Conservation (phyloP, 37 sponge, comb jelly and placozoan species). For the Crambe crambe region DNA sequence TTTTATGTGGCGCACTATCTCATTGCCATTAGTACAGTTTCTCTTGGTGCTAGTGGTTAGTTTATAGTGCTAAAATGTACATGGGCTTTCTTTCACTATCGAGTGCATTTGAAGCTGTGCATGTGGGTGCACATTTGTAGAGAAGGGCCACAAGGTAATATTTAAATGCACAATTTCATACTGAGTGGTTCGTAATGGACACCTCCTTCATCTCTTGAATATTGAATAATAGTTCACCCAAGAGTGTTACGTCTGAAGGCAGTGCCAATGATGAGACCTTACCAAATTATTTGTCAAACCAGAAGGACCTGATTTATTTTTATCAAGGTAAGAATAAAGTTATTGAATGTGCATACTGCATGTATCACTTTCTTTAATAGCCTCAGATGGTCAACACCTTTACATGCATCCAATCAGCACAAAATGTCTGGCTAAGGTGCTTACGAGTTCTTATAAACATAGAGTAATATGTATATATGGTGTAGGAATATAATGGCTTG, state of each 20-base stretch:
- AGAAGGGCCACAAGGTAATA: too few relatives aligned
- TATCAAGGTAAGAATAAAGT: slow-evolving; percentile 2
- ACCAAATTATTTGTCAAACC: too few relatives aligned
- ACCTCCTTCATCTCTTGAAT: too few relatives aligned
- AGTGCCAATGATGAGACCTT: neutral
- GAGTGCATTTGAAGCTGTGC: too few relatives aligned
- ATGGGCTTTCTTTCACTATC: too few relatives aligned
- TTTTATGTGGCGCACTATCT: neutral
- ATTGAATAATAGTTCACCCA: neutral
- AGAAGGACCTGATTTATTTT: neutral
- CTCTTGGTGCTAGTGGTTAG: neutral
- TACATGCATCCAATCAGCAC: slow-evolving; percentile 88
- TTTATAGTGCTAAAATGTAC: neutral
- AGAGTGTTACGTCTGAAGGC: neutral
- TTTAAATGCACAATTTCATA: too few relatives aligned
- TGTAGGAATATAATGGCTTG: slow-evolving; percentile 77
- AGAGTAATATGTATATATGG: slow-evolving; percentile 1
- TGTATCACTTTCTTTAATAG: slow-evolving; percentile 18
- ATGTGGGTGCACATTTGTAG: too few relatives aligned
- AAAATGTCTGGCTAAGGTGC: slow-evolving; percentile 69
- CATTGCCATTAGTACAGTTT: neutral
- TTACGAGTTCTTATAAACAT: neutral
- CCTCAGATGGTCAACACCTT: slow-evolving; percentile 90
- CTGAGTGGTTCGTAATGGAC: too few relatives aligned
- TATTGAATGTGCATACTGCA: neutral